phyloP scores from a whole-genome alignment of 2,113 vertebrate species.

The Anolis sagrei region DNA sequence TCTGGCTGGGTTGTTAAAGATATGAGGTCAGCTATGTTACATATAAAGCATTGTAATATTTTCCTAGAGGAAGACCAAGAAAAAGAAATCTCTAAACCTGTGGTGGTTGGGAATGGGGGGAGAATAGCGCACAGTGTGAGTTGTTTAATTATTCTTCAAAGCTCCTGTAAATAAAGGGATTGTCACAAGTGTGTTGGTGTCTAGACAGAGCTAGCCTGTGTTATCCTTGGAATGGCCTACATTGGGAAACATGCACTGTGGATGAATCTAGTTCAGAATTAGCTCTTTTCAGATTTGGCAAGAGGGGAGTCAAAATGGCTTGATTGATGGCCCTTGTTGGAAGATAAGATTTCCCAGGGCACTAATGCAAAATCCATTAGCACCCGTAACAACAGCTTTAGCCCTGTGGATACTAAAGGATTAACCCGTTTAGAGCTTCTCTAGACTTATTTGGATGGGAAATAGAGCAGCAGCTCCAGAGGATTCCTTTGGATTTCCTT shows the following conservation, averaged over 20 bases:
- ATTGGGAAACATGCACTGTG: not conserved
- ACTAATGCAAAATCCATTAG: not conserved
- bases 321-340: not conserved
- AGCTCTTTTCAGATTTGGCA: constrained; percentile 12
- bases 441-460: constrained; percentile 4
- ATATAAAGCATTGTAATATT: not conserved
- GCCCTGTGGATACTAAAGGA: not conserved
- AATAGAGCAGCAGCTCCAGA: not conserved
- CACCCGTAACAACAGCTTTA: constrained; percentile 16
- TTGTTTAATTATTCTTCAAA: constrained; percentile 16
- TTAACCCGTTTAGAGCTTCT: not conserved
- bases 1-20: not conserved
- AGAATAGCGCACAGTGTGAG: not conserved
- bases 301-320: not conserved
- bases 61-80: not conserved
- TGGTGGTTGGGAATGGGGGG: not conserved
- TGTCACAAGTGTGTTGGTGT: not conserved
- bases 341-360: constrained; percentile 23
- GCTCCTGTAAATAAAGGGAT: constrained; percentile 14
- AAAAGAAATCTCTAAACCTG: not conserved
- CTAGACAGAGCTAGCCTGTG: not conserved
- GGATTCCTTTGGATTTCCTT: not conserved
- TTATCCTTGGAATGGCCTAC: not conserved
- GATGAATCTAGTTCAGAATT: not conserved
- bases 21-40: not conserved